phyloP scores from a whole-genome alignment of 2,888 invertebrate species.

The Crepidodera aurea region DNA sequence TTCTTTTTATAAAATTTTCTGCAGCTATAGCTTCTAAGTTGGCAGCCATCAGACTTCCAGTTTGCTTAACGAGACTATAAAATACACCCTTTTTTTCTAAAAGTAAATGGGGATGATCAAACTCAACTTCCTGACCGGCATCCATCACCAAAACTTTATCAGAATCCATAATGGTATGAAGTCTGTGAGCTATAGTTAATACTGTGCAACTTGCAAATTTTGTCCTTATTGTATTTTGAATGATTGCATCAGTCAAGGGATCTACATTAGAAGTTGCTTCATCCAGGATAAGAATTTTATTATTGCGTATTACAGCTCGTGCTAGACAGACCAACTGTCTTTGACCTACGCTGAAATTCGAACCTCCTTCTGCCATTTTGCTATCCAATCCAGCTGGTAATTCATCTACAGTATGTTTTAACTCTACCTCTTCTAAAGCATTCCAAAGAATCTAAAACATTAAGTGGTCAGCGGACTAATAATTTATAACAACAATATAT shows the following conservation, averaged over 20 bases:
- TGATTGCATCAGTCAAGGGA: constrained; percentile 77
- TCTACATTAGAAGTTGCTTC: constrained; percentile 88
- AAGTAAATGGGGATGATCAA: constrained; percentile 76
- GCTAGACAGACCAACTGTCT: constrained; percentile 75
- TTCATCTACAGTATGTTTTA: constrained; percentile 67
- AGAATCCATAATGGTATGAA: constrained; percentile 87
- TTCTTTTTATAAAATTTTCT: constrained; percentile 28
- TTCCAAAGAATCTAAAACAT: constrained; percentile 70
- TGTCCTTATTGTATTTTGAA: constrained; percentile 77
- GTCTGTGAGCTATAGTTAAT: constrained; percentile 82
- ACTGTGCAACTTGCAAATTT: constrained; percentile 82
- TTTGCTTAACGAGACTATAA: constrained; percentile 70
- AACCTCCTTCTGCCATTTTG: constrained; percentile 76
- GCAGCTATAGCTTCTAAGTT: constrained; percentile 47
- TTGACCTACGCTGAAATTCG: constrained; percentile 63
- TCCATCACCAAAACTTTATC: constrained; percentile 84
- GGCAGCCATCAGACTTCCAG: constrained; percentile 62
- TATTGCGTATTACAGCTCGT: constrained; percentile 65
- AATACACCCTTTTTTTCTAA: constrained; percentile 59
- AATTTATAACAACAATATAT: neutral
- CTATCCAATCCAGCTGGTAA: constrained; percentile 69
- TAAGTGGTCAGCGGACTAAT: neutral
- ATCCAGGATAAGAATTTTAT: constrained; percentile 60
- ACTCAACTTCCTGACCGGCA: constrained; percentile 77
- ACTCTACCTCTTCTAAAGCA: constrained; percentile 80